phyloP scores from a whole-genome alignment of 2,888 invertebrate genomes.

The Oscheius onirici region DNA sequence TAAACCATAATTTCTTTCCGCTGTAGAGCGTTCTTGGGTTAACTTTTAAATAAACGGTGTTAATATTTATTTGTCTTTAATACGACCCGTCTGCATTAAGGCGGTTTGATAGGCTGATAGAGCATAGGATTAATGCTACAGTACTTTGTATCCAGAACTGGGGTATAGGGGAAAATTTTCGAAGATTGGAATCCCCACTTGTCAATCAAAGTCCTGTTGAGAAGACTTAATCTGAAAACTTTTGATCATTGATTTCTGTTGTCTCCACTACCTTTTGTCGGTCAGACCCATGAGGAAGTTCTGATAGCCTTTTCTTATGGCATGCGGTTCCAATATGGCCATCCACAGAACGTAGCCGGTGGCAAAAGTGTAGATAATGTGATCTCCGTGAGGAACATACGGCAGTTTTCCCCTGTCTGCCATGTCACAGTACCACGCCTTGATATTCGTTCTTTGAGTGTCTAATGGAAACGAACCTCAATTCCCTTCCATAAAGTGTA shows the following conservation, averaged over 20 bases:
- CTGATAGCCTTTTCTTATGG: conserved; percentile 84
- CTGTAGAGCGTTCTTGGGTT: conserved; percentile 30
- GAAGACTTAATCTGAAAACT: conserved; percentile 49
- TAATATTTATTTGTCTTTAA: conserved; percentile 34
- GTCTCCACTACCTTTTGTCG: conserved; percentile 74
- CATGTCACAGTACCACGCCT: conserved; percentile 25
- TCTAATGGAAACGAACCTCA: conserved; percentile 77
- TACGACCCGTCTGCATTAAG: conserved; percentile 30
- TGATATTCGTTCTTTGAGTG: not conserved
- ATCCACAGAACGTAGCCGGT: conserved; percentile 74
- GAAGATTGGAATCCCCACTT: conserved; percentile 50
- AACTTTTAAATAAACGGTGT: conserved; percentile 23
- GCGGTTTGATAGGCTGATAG: conserved; percentile 36
- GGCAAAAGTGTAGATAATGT: conserved; percentile 82
- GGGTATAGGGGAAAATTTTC: conserved; percentile 37
- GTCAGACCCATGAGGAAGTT: conserved; percentile 83
- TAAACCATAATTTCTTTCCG: conserved; percentile 29
- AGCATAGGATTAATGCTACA: conserved; percentile 56
- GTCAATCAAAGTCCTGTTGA: conserved; percentile 58
- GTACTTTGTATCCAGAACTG: conserved; percentile 42
- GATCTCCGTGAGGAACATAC: conserved; percentile 79
- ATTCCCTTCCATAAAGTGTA: conserved; percentile 85
- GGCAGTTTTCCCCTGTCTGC: conserved; percentile 78
- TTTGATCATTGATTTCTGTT: not conserved
- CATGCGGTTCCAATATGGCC: conserved; percentile 83